A percentile compares a stretch with the other conserved stretches of the same genome.
Evolutionary conservation across 2,113 vertebrate species (phyloP).

Genomic region (Pelecanoides urinatrix): DNA sequence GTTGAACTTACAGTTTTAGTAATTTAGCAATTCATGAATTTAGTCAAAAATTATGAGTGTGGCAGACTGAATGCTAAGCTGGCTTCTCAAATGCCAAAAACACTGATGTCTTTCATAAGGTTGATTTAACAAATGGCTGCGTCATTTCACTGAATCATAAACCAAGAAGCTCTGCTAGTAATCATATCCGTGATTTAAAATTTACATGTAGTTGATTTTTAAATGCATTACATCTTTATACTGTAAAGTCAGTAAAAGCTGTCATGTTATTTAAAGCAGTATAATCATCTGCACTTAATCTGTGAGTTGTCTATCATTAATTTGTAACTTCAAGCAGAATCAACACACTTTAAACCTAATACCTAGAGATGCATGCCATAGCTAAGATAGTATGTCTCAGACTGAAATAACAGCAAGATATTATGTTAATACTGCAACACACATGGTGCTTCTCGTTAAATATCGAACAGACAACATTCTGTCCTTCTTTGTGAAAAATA

Average conservation of each 20-base stretch:
- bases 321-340: not conserved
- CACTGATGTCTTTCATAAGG: not conserved
- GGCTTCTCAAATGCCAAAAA: not conserved
- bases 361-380: not conserved
- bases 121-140: not conserved
- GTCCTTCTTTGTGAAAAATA: not conserved
- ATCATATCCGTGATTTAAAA: not conserved
- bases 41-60: not conserved
- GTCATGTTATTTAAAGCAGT: not conserved
- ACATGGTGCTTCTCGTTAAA: accelerated
- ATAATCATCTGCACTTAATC: not conserved
- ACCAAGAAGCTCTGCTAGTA: not conserved
- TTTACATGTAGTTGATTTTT: not conserved
- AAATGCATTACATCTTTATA: not conserved
- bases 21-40: not conserved
- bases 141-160: not conserved
- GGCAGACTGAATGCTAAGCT: not conserved
- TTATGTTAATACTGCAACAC: not conserved
- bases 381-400: accelerated
- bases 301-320: not conserved
- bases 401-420: not conserved
- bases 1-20: not conserved
- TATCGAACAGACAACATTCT: not conserved
- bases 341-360: not conserved
- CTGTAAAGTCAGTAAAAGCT: not conserved